phyloP scores from a whole-genome alignment of 2,797 vertebrate genomes.

The Chaenodraco wilsoni region DNA sequence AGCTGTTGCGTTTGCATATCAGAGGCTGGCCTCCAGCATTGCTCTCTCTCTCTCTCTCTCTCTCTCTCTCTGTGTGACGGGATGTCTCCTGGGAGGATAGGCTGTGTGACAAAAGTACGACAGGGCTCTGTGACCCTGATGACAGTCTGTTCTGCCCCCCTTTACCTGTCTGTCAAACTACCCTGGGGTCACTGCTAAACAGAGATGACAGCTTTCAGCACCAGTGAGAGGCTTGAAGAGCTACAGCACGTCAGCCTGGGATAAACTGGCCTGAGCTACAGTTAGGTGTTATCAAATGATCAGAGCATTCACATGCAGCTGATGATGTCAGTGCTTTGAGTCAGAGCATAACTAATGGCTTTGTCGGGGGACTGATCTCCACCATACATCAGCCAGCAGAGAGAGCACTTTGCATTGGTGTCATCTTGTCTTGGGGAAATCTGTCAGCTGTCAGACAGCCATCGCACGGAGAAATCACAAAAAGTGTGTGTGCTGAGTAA shows the following conservation, averaged over 20 bases:
- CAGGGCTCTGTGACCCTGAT: slow-evolving; percentile 54
- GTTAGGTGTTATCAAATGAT: slow-evolving; percentile 52
- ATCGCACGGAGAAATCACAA: slow-evolving; percentile 21
- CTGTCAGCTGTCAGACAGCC: slow-evolving; percentile 64
- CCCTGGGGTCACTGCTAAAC: slow-evolving; percentile 49
- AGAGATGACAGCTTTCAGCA: slow-evolving; percentile 58
- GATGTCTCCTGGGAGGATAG: slow-evolving; percentile 37
- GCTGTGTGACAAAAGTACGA: slow-evolving; percentile 33
- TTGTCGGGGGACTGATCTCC: slow-evolving; percentile 31
- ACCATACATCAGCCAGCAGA: slow-evolving; percentile 50
- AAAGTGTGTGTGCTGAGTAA: slow-evolving; percentile 6
- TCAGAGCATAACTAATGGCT: slow-evolving; percentile 59
- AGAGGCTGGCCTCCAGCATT: slow-evolving; percentile 52
- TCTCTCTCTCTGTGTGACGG: slow-evolving; percentile 34
- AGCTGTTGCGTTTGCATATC: slow-evolving; percentile 46
- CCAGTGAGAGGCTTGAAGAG: slow-evolving; percentile 14
- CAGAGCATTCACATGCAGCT: slow-evolving; percentile 39
- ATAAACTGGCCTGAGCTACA: slow-evolving; percentile 27
- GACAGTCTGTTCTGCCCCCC: slow-evolving; percentile 49
- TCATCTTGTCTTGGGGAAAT: slow-evolving; percentile 54
- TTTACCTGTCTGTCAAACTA: slow-evolving; percentile 57
- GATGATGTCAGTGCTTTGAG: slow-evolving; percentile 52
- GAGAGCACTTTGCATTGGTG: slow-evolving; percentile 38
- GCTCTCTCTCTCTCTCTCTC: slow-evolving; percentile 32
- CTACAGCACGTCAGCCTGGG: slow-evolving; percentile 23